A percentile compares a stretch with the other conserved stretches of the same genome.
Evolutionary conservation across 2,113 vertebrate species (phyloP).

Genomic region (Bubalus kerabau): DNA sequence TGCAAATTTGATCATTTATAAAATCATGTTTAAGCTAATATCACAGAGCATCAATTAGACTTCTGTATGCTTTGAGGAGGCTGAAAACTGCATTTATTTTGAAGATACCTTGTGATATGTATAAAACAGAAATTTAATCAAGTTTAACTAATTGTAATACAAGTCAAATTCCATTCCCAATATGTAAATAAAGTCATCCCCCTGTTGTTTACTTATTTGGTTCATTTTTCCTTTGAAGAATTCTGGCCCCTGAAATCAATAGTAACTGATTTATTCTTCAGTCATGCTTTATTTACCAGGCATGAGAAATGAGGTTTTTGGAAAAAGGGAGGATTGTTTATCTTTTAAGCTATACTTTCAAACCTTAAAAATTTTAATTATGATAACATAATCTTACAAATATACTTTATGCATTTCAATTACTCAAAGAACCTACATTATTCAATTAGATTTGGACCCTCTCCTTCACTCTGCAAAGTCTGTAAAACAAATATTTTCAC

Average conservation of each 20-base stretch:
- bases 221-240: slow-evolving; percentile 4
- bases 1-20: slow-evolving; percentile 69
- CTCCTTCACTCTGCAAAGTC: neutral
- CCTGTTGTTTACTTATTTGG: slow-evolving; percentile 21
- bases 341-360: neutral
- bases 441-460: neutral
- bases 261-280: slow-evolving; percentile 11
- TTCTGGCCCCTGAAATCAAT: slow-evolving; percentile 1
- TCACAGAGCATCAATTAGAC: slow-evolving; percentile 51
- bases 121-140: slow-evolving; percentile 32
- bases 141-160: slow-evolving; percentile 37
- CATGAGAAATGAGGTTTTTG: slow-evolving; percentile 1
- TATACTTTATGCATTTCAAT: neutral
- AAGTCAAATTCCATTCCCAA: slow-evolving; percentile 27
- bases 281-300: neutral
- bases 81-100: slow-evolving; percentile 54
- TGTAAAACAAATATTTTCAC: neutral
- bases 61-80: slow-evolving; percentile 52
- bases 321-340: neutral
- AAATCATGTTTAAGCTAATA: slow-evolving; percentile 65
- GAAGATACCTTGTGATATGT: slow-evolving; percentile 13
- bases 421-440: neutral
- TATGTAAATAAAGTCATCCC: slow-evolving; percentile 28
- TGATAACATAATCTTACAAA: neutral
- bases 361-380: neutral